phyloP scores from a whole-genome alignment of 2,888 invertebrate species.

The Hirtodrosophila alboralis region DNA sequence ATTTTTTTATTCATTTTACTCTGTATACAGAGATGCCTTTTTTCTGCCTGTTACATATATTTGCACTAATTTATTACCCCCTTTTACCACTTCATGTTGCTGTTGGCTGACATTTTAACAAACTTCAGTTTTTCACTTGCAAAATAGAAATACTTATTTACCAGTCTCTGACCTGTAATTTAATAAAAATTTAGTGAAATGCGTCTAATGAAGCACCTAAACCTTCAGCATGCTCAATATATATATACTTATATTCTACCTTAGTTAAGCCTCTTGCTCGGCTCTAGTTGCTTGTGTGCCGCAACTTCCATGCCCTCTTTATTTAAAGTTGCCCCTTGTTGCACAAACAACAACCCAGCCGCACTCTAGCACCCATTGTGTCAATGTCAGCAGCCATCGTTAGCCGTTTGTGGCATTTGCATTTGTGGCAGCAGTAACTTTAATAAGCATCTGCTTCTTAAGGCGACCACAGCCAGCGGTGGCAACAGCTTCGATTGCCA shows the following conservation, averaged over 20 bases:
- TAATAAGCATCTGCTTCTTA: conserved; percentile 8
- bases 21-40: no score
- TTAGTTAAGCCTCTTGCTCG: conserved; percentile 23
- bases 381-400: conserved; percentile 33
- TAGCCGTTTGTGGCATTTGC: conserved; percentile 21
- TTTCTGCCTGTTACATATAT: no score
- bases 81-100: no score
- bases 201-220: not conserved
- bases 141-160: no score
- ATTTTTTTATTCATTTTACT: no score
- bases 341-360: not conserved
- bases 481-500: not conserved
- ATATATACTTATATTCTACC: not conserved
- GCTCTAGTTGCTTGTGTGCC: conserved; percentile 4
- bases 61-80: no score
- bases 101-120: no score
- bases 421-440: conserved; percentile 7
- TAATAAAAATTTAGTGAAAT: conserved; percentile 9
- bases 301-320: conserved; percentile 14
- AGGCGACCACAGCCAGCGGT: conserved; percentile 2
- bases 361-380: conserved; percentile 8
- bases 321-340: conserved; percentile 1
- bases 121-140: no score
- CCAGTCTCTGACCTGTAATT: no score
- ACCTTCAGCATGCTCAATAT: conserved; percentile 3